Percentiles rank a stretch among this genome's conserved stretches.
phyloP scores from a whole-genome alignment of 2,113 vertebrate species.

The Hydrochoerus hydrochaeris region DNA sequence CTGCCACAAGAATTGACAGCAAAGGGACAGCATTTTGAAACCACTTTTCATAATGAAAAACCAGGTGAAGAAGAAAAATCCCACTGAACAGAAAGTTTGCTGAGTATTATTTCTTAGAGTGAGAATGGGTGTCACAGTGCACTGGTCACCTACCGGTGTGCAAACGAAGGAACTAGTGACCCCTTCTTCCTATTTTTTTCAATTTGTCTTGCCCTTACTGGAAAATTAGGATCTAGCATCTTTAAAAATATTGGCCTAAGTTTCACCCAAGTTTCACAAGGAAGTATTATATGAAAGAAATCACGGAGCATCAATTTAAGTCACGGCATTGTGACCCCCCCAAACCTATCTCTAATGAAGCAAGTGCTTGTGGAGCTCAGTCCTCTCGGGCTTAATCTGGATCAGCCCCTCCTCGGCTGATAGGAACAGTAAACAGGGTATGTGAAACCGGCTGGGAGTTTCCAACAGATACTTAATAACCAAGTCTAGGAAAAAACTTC shows the following conservation, averaged over 20 bases:
- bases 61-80: background rate
- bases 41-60: background rate
- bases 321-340: background rate
- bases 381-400: background rate
- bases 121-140: background rate
- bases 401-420: background rate
- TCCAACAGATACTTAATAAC: conserved; percentile 75
- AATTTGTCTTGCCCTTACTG: conserved; percentile 15
- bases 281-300: conserved; percentile 30
- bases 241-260: background rate
- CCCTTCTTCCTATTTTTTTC: background rate
- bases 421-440: conserved; percentile 54
- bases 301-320: background rate
- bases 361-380: conserved; percentile 49
- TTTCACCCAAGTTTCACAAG: conserved; percentile 41
- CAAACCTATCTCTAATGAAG: conserved; percentile 44
- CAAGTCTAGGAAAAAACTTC: conserved; percentile 56
- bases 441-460: conserved; percentile 34
- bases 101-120: background rate
- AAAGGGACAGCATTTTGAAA: background rate
- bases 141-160: background rate
- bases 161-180: background rate
- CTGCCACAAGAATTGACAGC: background rate
- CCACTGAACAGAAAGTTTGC: background rate
- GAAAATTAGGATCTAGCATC: background rate